Base-by-base conservation (phyloP, 2,797 vertebrate species). In the Argyrosomus regius region DNA sequence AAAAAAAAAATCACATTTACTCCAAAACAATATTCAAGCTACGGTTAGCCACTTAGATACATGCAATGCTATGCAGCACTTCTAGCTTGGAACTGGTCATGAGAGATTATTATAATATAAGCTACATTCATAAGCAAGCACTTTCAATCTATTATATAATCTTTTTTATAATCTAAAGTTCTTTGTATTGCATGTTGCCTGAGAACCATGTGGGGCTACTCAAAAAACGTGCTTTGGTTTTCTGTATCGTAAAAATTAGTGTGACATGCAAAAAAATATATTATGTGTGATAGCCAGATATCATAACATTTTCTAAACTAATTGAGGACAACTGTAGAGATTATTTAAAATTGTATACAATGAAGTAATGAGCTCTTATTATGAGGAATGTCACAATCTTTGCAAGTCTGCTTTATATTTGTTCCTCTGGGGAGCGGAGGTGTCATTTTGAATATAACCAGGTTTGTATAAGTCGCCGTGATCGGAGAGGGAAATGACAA, bases 361-460 rank as follows among this genome's bases (percentile, higher is more conserved):
- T 26, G 22, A 26, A 65, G 6, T 68, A 35, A 71, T 18, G 24
- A 54, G 22, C 26, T 48, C 39, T 54, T 12, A 58, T 66, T 78
- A 69, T 57, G 60, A 67, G 13, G n/a, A 58, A 68, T 71, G 73
- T 57, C 77, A 60, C 61, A 65, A 54, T 82, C 69, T 83, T 79
- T 83, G 78, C 54, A 24, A 59, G 50, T 62, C 88, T 86, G 75
- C 78, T 87, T 89, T 83, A 77, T 83, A 87, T 91, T 73, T 77
- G 65, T 82, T 87, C 72, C 78, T 75, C 62, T 72, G 77, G 72
- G 69, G 69, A 64, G 78, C 72, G 63, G 65, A 20, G 20, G 54
- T 72, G 87, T 82, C 84, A 22, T 59, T 87, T 91, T 86, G 78
- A 88, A 84, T 84, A 75, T 68, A 79, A 78, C 62, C 88, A 71